Evolutionary conservation across 2,888 invertebrate genomes (phyloP), one percentile per base, ranked within the genome.

Genomic region (Lissocephala sabroskyi): DNA sequence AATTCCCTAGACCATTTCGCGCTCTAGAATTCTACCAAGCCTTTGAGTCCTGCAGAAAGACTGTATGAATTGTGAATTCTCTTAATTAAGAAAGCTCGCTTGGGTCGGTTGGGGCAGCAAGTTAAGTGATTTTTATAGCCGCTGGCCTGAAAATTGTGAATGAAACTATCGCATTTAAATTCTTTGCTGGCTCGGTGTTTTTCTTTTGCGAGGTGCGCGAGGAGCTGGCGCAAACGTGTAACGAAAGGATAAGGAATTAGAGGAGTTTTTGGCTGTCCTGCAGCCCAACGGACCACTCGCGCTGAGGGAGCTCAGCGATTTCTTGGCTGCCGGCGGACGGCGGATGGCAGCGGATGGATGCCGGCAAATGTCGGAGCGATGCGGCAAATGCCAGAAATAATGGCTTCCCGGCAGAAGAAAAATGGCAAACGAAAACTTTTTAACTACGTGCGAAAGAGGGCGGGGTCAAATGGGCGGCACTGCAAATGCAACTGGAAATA

Each of bases 391-490:
- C 49, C 54, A 52, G 43, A 75, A 75, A 61, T 75, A 67, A 66
- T 68, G 67, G 66, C 63, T 65, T 35, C 70, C 49, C 60, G 75
- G 49, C 60, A 53, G 60, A 66, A 64, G 73, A 75, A 71, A 68
- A 75, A 71, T 71, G 52, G 49, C 56, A 53, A 74, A 52, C 66
- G 64, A 75, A 75, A 75, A 68, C 45, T 75, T 75, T 59, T 56
- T 53, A 66, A 61, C 76, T 71, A 75, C 73, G 61, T 66, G 56
- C 35, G 16, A 35, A n/a, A 35, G 35, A 50, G n/a, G 32, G 41
- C 41, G 11, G 30, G 9, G 26, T 4, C 6, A 23, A n/a, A n/a
- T 5, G 30, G 35, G 7, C 26, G 37, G 13, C 32, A 33, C 13
- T 32, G 30, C 30, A 32, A 32, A 32, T 32, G n/a, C n/a, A n/a